A percentile compares a stretch with the other conserved stretches of the same genome.
phyloP scores from a whole-genome alignment of 1,140 invertebrate species.

The Danaus melanippus region DNA sequence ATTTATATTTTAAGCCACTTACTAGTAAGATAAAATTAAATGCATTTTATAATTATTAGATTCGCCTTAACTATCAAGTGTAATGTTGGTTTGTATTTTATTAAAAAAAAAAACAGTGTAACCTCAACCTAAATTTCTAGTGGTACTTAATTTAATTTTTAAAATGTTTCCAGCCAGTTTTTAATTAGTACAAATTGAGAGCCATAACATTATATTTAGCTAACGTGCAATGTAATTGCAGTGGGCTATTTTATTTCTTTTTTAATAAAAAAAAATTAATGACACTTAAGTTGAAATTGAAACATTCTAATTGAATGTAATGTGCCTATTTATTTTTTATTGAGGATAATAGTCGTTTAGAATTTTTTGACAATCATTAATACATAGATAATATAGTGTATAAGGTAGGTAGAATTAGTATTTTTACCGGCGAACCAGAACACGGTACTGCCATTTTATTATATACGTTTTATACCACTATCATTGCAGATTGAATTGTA shows the following conservation, averaged over 20 bases:
- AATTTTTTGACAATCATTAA: slow-evolving; percentile 29
- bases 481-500: slow-evolving; percentile 41
- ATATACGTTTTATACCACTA: slow-evolving; percentile 27
- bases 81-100: slow-evolving; percentile 8
- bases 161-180: slow-evolving; percentile 20
- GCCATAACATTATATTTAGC: slow-evolving; percentile 54
- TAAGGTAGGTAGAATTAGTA: background rate
- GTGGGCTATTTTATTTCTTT: slow-evolving; percentile 32
- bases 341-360: slow-evolving; percentile 42
- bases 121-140: slow-evolving; percentile 3
- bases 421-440: background rate
- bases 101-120: slow-evolving; percentile 3
- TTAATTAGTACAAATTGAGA: slow-evolving; percentile 56
- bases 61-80: slow-evolving; percentile 10
- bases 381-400: slow-evolving; percentile 11
- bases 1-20: slow-evolving; percentile 24
- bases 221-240: slow-evolving; percentile 55
- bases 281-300: slow-evolving; percentile 36
- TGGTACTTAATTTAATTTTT: slow-evolving; percentile 21
- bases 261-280: slow-evolving; percentile 10
- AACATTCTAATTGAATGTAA: slow-evolving; percentile 55
- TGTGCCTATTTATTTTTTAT: slow-evolving; percentile 67
- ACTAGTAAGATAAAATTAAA: slow-evolving; percentile 28
- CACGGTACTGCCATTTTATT: slow-evolving; percentile 31
- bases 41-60: slow-evolving; percentile 35